These are phyloP conservation scores for Larimichthys crocea DNA, from an alignment of 2,113 vertebrate species.

Conservation along the genomic window DNA sequence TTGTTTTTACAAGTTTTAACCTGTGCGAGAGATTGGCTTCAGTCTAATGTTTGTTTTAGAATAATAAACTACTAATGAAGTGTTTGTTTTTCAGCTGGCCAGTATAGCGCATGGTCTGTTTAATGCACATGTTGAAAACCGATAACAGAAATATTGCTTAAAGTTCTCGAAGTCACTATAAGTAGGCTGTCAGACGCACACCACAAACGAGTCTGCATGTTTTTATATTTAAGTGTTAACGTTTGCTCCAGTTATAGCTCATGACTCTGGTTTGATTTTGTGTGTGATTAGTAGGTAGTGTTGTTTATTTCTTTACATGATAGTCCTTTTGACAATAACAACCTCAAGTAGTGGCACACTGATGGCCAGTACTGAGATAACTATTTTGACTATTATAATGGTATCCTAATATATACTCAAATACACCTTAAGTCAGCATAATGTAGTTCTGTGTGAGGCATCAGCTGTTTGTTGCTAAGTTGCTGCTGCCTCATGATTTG, in stretches of 20 bases:
- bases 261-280: neutral
- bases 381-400: neutral
- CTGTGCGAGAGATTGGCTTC: neutral
- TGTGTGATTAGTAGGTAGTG: neutral
- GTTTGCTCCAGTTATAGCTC: neutral
- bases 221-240: neutral
- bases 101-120: neutral
- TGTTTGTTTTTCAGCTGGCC: neutral
- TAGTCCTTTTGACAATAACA: neutral
- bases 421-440: neutral
- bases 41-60: no score
- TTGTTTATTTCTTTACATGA: slow-evolving; percentile 4
- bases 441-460: neutral
- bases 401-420: neutral
- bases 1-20: slow-evolving; percentile 25
- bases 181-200: no score
- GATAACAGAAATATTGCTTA: neutral
- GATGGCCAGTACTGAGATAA: slow-evolving; percentile 14
- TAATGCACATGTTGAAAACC: neutral
- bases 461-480: neutral
- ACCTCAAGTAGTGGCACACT: neutral
- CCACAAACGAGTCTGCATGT: no score
- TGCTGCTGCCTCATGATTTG: neutral
- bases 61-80: neutral
- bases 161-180: slow-evolving; percentile 1